Evolutionary conservation across 2,888 invertebrate species (phyloP), one percentile per base, ranked within the genome.

Genomic region (Oscheius sp.): DNA sequence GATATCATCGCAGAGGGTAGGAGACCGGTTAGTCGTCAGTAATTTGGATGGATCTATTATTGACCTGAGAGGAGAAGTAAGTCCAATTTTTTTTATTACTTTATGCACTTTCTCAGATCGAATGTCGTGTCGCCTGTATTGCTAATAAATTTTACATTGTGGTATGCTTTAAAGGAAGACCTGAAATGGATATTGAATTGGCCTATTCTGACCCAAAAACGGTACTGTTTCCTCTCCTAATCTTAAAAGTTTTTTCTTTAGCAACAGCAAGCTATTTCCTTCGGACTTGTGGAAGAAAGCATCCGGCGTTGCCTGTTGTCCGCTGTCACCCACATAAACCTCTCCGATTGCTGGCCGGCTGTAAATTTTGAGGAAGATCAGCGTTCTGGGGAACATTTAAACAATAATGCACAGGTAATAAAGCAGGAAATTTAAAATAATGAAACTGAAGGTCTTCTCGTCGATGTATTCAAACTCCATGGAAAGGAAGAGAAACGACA

Each of bases 271-370:
- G 75, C 76, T 73, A 77, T 81, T 9, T 78, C 79, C 21, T 76
- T 76, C 18, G 75, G 76, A 3, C 73, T 82, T 56, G 88, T 76
- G 81, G 89, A 78, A 84, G 89, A 85, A 77, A 88, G 81, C 82
- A 89, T 79, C 84, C 89, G 82, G 84, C 87, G 84, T 81, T 89
- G 88, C 78, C 71, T 88, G 29, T 68, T 85, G 45, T 86, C 86
- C 21, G 86, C 87, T 7, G 88, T 88, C 52, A 84, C 87, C 7
- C 88, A 86, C 72, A 81, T 88, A 69, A 88, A 86, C 64, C 76
- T 87, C 49, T 83, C 85, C 16, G 84, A 85, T 52, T 66, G 66
- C 66, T 66, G 66, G 66, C 66, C 66, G n/a, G 52, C 52, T 49
- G 52, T 52, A 52, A 66, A 49, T 52, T 66, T 66, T 66, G 66